Conservation (phyloP, 2,888 invertebrate genomes). For the Reticulitermes lucifugus region DNA sequence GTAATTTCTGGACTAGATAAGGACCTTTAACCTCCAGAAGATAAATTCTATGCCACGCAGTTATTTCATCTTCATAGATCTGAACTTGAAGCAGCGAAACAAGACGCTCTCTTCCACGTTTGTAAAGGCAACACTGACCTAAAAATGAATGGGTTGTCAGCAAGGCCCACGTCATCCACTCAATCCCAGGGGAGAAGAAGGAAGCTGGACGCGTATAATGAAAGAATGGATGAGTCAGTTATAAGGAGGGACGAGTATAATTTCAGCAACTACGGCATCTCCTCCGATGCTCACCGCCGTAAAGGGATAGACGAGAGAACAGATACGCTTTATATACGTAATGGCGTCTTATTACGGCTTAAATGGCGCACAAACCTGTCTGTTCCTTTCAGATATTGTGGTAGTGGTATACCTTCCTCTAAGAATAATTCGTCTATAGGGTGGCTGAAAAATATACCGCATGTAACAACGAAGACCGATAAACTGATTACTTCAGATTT, state of each 20-base stretch:
- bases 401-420: background rate
- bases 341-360: constrained; percentile 10
- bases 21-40: too few species aligned
- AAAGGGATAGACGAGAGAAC: background rate
- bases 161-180: background rate
- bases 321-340: constrained; percentile 13
- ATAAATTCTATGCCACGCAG: too few species aligned
- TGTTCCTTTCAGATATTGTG: background rate
- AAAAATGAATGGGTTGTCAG: constrained; percentile 12
- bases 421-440: too few species aligned
- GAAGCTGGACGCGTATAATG: background rate
- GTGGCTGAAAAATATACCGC: too few species aligned
- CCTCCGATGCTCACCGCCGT: background rate
- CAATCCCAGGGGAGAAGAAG: background rate
- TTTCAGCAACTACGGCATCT: background rate
- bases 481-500: too few species aligned
- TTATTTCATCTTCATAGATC: too few species aligned
- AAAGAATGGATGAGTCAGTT: constrained; percentile 17
- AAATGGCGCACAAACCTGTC: constrained; percentile 2
- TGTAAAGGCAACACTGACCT: background rate
- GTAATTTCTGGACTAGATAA: too few species aligned
- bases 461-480: too few species aligned
- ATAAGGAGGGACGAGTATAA: background rate
- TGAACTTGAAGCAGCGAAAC: too few species aligned
- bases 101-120: background rate